A percentile compares a stretch with the other conserved stretches of the same genome.
Conservation (phyloP, 2,113 vertebrate species). For the Hassar affinis region DNA sequence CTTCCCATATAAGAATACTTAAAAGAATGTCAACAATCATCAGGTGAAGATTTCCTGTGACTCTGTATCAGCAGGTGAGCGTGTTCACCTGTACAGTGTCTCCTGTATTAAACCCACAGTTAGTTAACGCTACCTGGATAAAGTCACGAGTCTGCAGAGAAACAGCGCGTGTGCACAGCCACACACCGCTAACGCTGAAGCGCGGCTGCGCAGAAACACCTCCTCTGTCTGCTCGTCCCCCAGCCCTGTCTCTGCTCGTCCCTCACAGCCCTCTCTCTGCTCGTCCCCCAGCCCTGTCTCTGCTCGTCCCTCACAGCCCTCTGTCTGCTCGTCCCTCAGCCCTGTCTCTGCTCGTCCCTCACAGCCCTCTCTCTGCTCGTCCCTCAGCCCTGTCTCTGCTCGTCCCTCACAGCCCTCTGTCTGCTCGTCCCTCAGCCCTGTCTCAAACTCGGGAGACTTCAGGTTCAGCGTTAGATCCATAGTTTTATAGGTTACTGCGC, state of each 20-base stretch:
- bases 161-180: conserved; percentile 74
- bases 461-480: conserved; percentile 59
- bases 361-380: conserved; percentile 58
- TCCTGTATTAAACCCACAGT: background rate
- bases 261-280: conserved; percentile 57
- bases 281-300: conserved; percentile 59
- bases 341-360: too few relatives aligned
- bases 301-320: too few relatives aligned
- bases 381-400: conserved; percentile 63
- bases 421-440: conserved; percentile 59
- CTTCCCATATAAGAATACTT: background rate
- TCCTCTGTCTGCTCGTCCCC: conserved; percentile 56
- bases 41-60: background rate
- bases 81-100: background rate
- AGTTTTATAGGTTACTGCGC: conserved; percentile 40
- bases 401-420: conserved; percentile 50
- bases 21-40: background rate
- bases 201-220: conserved; percentile 59
- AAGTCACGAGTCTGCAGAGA: conserved; percentile 64
- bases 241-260: conserved; percentile 62
- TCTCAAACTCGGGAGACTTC: conserved; percentile 64
- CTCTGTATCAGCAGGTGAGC: background rate
- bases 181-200: conserved; percentile 57
- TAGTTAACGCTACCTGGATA: conserved; percentile 63
- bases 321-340: conserved; percentile 57